phyloP scores from a whole-genome alignment of 2,888 invertebrate genomes.

The Agrilus biguttatus region DNA sequence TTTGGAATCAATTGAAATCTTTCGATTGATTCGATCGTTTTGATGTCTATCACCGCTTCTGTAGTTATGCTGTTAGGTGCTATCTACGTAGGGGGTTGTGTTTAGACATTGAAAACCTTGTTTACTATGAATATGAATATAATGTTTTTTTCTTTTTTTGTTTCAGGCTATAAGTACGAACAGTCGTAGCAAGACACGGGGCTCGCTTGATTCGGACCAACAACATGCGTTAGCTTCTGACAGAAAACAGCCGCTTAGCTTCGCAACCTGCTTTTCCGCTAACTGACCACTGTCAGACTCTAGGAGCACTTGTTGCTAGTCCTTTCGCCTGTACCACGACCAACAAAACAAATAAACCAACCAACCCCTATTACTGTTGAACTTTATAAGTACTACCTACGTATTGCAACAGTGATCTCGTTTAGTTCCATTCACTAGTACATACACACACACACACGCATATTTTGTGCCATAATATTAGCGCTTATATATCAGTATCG shows the following conservation, averaged over 20 bases:
- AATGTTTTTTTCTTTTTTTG: constrained; percentile 9
- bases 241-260: constrained; percentile 29
- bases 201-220: constrained; percentile 20
- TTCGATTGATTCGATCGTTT: too few relatives aligned
- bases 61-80: too few relatives aligned
- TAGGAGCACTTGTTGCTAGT: constrained; percentile 8
- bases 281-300: constrained; percentile 13
- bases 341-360: too few relatives aligned
- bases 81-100: too few relatives aligned
- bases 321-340: not conserved
- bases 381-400: not conserved
- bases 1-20: too few relatives aligned
- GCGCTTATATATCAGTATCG: too few relatives aligned
- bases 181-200: constrained; percentile 22
- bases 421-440: not conserved
- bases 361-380: too few relatives aligned
- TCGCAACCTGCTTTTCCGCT: constrained; percentile 30
- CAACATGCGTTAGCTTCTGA: constrained; percentile 28
- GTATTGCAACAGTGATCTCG: constrained; percentile 6
- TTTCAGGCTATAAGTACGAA: constrained; percentile 17
- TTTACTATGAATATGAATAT: not conserved
- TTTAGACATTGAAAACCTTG: too few relatives aligned
- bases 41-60: too few relatives aligned
- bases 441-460: too few relatives aligned
- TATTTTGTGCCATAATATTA: too few relatives aligned